These are phyloP conservation scores for Potamarius usumacintae DNA, from an alignment of 2,113 vertebrate species.

Conservation along the genomic window DNA sequence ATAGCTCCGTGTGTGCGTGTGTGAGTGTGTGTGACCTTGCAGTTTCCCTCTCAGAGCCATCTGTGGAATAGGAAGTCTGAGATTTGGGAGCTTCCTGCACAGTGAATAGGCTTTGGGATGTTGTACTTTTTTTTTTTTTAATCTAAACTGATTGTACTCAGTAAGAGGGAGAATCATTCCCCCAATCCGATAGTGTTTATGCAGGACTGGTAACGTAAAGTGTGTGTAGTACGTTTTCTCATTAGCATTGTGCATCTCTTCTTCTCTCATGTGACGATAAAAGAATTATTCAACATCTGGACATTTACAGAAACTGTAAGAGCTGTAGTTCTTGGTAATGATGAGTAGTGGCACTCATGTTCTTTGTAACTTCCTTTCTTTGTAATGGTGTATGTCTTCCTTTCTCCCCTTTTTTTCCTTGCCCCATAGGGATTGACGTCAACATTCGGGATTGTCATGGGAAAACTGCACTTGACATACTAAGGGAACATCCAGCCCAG, in stretches of 20 bases:
- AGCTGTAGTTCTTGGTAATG: not conserved
- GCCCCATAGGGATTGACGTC: conserved; percentile 83
- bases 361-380: not conserved
- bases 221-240: not conserved
- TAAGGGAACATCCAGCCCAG: conserved; percentile 90
- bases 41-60: conserved; percentile 30
- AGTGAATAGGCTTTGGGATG: conserved; percentile 19
- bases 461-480: conserved; percentile 88
- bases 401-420: not conserved
- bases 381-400: not conserved
- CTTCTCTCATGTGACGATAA: not conserved
- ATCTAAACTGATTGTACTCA: not conserved
- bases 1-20: not conserved
- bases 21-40: conserved; percentile 39
- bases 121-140: not conserved
- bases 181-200: not conserved
- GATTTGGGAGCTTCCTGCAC: conserved; percentile 25
- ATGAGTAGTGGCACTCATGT: not conserved
- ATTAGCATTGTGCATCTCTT: not conserved
- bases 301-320: not conserved
- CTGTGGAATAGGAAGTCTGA: conserved; percentile 40
- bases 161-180: not conserved
- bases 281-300: not conserved
- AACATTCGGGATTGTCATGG: conserved; percentile 86
- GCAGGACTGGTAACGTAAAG: not conserved